Conservation (phyloP, 2,797 vertebrate genomes). For the Ispidina picta region DNA sequence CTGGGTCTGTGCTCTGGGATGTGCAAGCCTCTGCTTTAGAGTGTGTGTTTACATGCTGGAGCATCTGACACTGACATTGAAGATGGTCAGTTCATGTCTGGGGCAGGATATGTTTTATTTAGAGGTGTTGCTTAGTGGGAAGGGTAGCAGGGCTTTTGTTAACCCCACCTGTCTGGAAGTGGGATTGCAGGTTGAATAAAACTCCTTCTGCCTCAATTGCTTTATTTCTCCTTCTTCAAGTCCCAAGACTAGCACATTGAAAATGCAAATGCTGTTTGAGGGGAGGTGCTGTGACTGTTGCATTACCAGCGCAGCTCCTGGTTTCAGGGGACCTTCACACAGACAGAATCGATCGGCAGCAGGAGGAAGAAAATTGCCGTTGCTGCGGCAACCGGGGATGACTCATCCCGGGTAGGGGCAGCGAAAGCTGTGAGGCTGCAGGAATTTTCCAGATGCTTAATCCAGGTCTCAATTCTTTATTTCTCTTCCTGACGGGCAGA, state of each 20-base stretch:
- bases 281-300: slow-evolving; percentile 22
- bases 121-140: not conserved
- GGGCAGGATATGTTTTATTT: slow-evolving; percentile 15
- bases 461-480: slow-evolving; percentile 1
- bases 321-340: slow-evolving; percentile 61
- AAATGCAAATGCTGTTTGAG: not conserved
- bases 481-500: slow-evolving; percentile 39
- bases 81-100: not conserved
- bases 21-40: not conserved
- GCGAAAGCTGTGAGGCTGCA: slow-evolving; percentile 69
- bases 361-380: slow-evolving; percentile 60
- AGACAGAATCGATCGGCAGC: slow-evolving; percentile 65
- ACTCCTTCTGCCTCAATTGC: not conserved
- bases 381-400: slow-evolving; percentile 71
- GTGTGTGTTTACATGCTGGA: accelerated
- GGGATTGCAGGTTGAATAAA: not conserved
- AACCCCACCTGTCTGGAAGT: not conserved
- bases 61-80: not conserved
- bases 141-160: not conserved
- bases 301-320: slow-evolving; percentile 44
- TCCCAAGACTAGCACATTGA: not conserved
- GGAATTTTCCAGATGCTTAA: slow-evolving; percentile 82
- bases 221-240: not conserved
- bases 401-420: slow-evolving; percentile 65
- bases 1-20: not conserved